Evolutionary conservation across 1,140 invertebrate genomes (phyloP), one percentile per base, ranked within the genome.

Genomic region (Drosophila kurseongensis): DNA sequence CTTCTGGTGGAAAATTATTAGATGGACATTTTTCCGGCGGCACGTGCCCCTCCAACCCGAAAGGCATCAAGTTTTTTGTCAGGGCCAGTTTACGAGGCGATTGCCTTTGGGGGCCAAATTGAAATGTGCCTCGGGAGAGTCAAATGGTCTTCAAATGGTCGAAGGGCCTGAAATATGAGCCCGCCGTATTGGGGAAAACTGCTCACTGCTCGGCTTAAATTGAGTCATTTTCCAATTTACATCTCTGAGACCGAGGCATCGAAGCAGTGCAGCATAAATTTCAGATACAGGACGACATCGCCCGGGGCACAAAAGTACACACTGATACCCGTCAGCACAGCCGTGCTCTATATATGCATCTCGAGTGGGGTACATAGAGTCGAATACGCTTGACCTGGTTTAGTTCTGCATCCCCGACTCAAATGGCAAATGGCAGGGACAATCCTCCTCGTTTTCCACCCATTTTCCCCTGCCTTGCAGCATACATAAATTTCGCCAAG

Each of bases 301-400:
- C 41, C 41, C 2, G 27, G 14, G 23, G 47, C 29, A 47, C n/a
- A 54, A 44, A 62, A 32, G 29, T 32, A 32, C 29, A 32, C 29
- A 32, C 29, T 32, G 29, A 32, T 32, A 32, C 6, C 29, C 29
- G 29, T 7, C 6, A 32, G 29, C 29, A 32, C 6, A 32, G 27
- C 14, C 18, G 18, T 50, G 23, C 48, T n/a, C 45, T 16, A 44
- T 29, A 58, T 27, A 14, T 18, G 18, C 40, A 48, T 59, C 16
- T 48, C 38, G 32, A 44, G 42, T 16, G 36, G 55, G 16, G 16
- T 63, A 73, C 18, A 58, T 62, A 63, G 36, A 78, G 73, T 51
- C 65, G 38, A 38, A 69, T 63, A 89, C 66, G 84, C 84, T 89
- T 89, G 84, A 84, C 84, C 84, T 89, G 84, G 84, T 89, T 89